Evolutionary conservation across 2,797 vertebrate genomes (phyloP).

Genomic region (Pygocentrus nattereri): DNA sequence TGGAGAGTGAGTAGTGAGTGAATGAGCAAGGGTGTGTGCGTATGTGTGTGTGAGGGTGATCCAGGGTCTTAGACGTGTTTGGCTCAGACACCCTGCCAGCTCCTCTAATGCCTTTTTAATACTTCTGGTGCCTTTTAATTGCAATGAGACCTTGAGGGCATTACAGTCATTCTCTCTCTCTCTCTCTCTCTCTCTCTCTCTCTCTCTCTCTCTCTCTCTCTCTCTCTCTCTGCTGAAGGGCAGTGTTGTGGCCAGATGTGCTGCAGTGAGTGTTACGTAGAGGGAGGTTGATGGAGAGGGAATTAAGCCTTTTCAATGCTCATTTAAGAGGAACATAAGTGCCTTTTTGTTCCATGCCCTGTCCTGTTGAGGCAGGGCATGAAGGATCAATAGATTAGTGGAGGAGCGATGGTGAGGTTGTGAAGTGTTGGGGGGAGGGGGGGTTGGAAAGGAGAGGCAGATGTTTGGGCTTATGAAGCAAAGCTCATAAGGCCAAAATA

Average conservation of each 20-base stretch:
- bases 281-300: conserved; percentile 18
- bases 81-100: conserved; percentile 66
- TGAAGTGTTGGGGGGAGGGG: too few relatives aligned
- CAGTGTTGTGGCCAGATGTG: conserved; percentile 28
- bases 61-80: conserved; percentile 71
- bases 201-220: neutral
- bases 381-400: conserved; percentile 41
- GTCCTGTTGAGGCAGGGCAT: conserved; percentile 21
- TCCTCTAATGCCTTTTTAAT: conserved; percentile 79
- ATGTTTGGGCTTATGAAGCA: conserved; percentile 19
- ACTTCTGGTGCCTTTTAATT: conserved; percentile 75
- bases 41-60: conserved; percentile 58
- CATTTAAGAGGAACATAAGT: conserved; percentile 40
- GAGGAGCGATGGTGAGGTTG: neutral
- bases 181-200: conserved; percentile 5
- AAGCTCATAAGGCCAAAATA: conserved; percentile 2
- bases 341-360: conserved; percentile 21
- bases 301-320: conserved; percentile 41
- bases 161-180: conserved; percentile 16
- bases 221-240: conserved; percentile 16
- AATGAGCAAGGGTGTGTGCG: neutral
- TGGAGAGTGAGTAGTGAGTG: conserved; percentile 26
- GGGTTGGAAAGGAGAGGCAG: neutral
- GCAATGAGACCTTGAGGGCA: conserved; percentile 74
- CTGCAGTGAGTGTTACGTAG: conserved; percentile 34